These are phyloP conservation scores for Chrosomus eos DNA, from an alignment of 2,797 vertebrate genomes.

Conservation along the genomic window DNA sequence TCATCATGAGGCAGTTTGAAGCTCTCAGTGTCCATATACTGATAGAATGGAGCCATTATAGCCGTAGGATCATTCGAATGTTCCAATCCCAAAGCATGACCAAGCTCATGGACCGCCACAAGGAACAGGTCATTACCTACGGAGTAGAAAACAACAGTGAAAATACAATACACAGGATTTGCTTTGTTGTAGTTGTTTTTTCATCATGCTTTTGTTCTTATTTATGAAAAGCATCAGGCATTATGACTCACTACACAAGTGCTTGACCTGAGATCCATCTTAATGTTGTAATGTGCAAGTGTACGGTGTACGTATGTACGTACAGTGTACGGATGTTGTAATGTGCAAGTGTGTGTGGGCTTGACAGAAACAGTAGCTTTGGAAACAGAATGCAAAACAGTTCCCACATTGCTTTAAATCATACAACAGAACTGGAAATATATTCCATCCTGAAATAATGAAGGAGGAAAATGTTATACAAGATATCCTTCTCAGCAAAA, in stretches of 20 bases:
- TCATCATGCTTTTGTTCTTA: background rate
- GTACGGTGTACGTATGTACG: too few species aligned
- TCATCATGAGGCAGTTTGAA: slow-evolving; percentile 88
- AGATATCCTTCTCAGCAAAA: background rate
- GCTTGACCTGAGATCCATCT: slow-evolving; percentile 6
- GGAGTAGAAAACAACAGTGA: slow-evolving; percentile 24
- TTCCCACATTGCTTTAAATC: slow-evolving; percentile 2
- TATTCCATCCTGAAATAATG: background rate
- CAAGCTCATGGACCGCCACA: slow-evolving; percentile 87
- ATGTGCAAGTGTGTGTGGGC: background rate
- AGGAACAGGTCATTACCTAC: slow-evolving; percentile 88
- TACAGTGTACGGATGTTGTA: background rate
- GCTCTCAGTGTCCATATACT: slow-evolving; percentile 85
- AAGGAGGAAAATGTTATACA: slow-evolving; percentile 8
- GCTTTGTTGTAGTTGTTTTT: background rate
- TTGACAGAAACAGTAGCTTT: slow-evolving; percentile 7
- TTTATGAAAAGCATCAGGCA: background rate
- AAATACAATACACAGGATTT: background rate
- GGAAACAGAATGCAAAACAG: slow-evolving; percentile 20
- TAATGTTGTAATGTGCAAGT: background rate
- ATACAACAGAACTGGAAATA: slow-evolving; percentile 14
- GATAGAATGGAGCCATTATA: slow-evolving; percentile 89
- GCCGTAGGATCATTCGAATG: slow-evolving; percentile 86
- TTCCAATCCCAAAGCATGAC: slow-evolving; percentile 83
- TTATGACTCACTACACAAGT: slow-evolving; percentile 8